Conservation (phyloP, 2,113 vertebrate genomes). For the Beaufortia kweichowensis region DNA sequence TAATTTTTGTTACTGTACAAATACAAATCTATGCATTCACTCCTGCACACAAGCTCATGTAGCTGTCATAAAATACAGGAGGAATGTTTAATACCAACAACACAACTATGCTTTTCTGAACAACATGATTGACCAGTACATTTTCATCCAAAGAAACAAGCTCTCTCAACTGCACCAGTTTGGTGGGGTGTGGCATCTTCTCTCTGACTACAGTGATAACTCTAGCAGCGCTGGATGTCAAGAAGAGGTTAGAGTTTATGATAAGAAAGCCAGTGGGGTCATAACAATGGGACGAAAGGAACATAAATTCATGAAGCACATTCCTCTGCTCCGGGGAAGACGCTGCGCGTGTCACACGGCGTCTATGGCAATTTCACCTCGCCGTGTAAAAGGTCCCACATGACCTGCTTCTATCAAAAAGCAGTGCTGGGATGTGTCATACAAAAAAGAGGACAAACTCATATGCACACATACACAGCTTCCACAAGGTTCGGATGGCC, state of each 20-base stretch:
- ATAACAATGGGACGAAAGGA: conserved; percentile 60
- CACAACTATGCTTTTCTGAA: no score
- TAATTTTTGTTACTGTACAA: conserved; percentile 8
- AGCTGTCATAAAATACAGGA: no score
- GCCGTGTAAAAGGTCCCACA: conserved; percentile 73
- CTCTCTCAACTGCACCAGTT: conserved; percentile 6
- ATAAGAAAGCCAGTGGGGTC: conserved; percentile 76
- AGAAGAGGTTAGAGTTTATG: conserved; percentile 76
- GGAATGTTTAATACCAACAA: no score
- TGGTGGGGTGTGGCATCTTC: background rate
- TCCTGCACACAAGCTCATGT: no score
- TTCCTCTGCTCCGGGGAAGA: conserved; percentile 62
- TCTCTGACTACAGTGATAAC: conserved; percentile 25
- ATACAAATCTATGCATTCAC: background rate
- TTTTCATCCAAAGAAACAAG: background rate
- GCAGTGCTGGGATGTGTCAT: conserved; percentile 61
- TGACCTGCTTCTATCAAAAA: conserved; percentile 73
- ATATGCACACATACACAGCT: background rate
- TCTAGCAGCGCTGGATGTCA: conserved; percentile 56
- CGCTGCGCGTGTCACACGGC: conserved; percentile 59
- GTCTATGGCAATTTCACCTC: conserved; percentile 68
- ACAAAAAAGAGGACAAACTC: conserved; percentile 28
- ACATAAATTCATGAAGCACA: conserved; percentile 75
- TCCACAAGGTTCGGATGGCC: conserved; percentile 55
- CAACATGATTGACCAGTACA: no score